Percentiles rank a stretch among this genome's conserved stretches.
Conservation (phyloP, 2,888 invertebrate genomes). For the Orchesellides sinensis region DNA sequence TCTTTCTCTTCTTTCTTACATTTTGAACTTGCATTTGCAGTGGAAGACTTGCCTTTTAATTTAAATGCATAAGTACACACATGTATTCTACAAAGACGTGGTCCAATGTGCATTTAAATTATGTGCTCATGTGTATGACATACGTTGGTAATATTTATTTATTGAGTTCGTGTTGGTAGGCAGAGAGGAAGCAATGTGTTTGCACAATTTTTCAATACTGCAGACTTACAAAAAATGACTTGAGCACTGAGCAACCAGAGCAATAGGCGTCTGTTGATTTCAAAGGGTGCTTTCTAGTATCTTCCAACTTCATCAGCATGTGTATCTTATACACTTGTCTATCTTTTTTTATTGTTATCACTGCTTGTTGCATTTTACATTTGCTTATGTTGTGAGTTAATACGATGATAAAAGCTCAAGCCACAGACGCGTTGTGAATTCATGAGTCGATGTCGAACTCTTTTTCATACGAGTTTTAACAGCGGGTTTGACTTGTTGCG, state of each 20-base stretch:
- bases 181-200: not conserved
- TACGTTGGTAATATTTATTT: constrained; percentile 12
- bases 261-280: constrained; percentile 28
- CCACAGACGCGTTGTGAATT: constrained; percentile 35
- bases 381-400: constrained; percentile 4
- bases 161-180: constrained; percentile 23
- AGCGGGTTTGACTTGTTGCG: no score
- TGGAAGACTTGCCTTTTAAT: no score
- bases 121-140: not conserved
- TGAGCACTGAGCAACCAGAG: no score
- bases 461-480: not conserved
- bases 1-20: no score
- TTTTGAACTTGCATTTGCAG: no score
- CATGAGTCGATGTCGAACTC: no score
- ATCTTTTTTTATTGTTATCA: not conserved
- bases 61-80: not conserved
- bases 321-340: not conserved
- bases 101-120: not conserved
- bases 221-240: not conserved
- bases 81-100: no score
- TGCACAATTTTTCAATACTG: constrained; percentile 4
- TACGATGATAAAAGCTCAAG: constrained; percentile 2
- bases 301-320: not conserved
- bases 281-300: constrained; percentile 3
- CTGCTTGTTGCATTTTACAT: not conserved